These are phyloP conservation scores for Glossophaga mutica DNA, from an alignment of 2,797 vertebrate genomes.

Conservation along the genomic window DNA sequence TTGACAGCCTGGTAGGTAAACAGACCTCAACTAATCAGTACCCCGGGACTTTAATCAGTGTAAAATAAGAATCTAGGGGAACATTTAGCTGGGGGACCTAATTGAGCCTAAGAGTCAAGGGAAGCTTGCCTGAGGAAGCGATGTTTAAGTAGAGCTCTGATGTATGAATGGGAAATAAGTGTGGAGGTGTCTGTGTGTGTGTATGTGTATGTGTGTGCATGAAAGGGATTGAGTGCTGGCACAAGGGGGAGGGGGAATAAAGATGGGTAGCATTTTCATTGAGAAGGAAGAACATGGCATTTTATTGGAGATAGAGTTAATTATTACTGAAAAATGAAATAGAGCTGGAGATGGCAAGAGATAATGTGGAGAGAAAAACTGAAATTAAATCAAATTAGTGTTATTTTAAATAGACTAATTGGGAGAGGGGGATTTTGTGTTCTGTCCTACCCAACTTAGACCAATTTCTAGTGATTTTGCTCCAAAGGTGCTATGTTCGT, in stretches of 20 bases:
- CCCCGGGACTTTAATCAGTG: background rate
- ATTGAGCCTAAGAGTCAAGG: background rate
- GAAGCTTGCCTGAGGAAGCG: background rate
- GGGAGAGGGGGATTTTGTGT: background rate
- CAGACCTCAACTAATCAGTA: background rate
- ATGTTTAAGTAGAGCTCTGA: background rate
- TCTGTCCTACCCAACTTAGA: background rate
- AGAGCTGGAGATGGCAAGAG: background rate
- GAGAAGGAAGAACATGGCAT: background rate
- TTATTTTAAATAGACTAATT: background rate
- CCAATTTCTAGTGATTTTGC: background rate
- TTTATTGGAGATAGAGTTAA: background rate
- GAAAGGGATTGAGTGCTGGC: too few relatives aligned
- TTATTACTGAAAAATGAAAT: background rate
- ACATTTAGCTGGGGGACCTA: background rate
- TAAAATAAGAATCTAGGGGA: background rate
- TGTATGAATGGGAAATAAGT: background rate
- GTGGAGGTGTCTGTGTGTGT: too few relatives aligned
- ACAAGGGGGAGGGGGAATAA: background rate
- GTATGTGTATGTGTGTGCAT: background rate
- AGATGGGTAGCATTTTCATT: background rate
- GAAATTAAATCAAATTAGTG: background rate
- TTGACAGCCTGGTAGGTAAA: background rate
- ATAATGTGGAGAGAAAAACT: background rate
- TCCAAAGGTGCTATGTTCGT: background rate